A percentile compares a stretch with the other conserved stretches of the same genome.
phyloP scores from a whole-genome alignment of 2,113 vertebrate genomes.

The Sturnus vulgaris region DNA sequence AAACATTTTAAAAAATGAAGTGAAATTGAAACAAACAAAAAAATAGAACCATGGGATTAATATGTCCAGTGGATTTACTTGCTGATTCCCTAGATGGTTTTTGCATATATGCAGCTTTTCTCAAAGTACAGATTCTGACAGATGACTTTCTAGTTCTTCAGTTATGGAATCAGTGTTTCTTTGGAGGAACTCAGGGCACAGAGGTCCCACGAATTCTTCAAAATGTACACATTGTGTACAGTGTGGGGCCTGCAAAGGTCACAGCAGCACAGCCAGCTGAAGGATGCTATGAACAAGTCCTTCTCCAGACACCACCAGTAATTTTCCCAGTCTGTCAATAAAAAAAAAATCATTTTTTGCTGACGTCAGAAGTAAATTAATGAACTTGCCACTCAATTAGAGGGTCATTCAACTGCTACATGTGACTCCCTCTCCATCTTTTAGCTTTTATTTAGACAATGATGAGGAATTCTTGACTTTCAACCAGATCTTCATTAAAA shows the following conservation, averaged over 20 bases:
- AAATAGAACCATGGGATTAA: not conserved
- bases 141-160: not conserved
- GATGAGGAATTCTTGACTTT: constrained; percentile 12
- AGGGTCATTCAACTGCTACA: not conserved
- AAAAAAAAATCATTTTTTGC: constrained; percentile 4
- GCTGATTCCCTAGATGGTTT: not conserved
- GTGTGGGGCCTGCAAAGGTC: not conserved
- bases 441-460: not conserved
- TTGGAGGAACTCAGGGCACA: not conserved
- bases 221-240: not conserved
- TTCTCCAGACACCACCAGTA: not conserved
- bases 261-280: not conserved
- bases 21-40: not conserved
- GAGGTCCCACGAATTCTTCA: not conserved
- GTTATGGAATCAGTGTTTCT: not conserved
- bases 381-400: constrained; percentile 28
- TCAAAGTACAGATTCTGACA: not conserved
- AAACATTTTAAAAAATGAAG: not conserved
- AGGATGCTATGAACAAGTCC: not conserved
- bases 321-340: not conserved
- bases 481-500: not conserved
- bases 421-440: not conserved
- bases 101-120: not conserved
- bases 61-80: not conserved
- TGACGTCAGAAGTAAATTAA: constrained; percentile 42